Percentiles rank a stretch among this genome's conserved stretches.
phyloP scores from a whole-genome alignment of 2,888 invertebrate species.

The Macrophya alboannulata region DNA sequence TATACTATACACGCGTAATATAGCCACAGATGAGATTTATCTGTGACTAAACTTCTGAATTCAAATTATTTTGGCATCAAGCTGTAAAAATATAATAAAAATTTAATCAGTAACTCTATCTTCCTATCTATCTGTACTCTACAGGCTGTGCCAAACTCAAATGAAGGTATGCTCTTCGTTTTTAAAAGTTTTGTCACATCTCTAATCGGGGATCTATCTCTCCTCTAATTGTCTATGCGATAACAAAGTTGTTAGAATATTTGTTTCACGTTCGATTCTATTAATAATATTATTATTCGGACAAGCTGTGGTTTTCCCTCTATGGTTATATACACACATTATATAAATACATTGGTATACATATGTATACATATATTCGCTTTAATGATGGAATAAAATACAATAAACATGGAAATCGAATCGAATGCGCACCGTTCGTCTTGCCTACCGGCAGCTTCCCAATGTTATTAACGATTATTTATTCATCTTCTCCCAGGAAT shows the following conservation, averaged over 20 bases:
- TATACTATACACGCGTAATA: neutral
- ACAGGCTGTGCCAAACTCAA: neutral
- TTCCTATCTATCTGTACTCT: neutral
- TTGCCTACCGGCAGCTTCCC: conserved; percentile 17
- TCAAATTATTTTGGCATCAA: conserved; percentile 25
- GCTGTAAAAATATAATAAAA: conserved; percentile 39
- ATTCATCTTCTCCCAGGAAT: conserved; percentile 1
- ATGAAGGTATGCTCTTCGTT: neutral
- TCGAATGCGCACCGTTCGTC: conserved; percentile 3
- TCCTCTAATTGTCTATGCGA: conserved; percentile 25
- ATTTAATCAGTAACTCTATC: conserved; percentile 17
- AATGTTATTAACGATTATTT: conserved; percentile 10
- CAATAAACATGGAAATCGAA: conserved; percentile 34
- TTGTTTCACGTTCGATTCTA: neutral
- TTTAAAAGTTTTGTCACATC: conserved; percentile 23
- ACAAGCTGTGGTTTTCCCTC: neutral
- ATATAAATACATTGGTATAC: conserved; percentile 46
- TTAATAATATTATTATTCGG: neutral
- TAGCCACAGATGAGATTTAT: neutral
- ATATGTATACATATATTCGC: conserved; percentile 34
- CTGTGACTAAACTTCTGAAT: neutral
- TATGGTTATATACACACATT: conserved; percentile 28
- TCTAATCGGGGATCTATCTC: conserved; percentile 38
- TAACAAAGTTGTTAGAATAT: conserved; percentile 12
- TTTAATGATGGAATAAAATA: conserved; percentile 36